Conservation (phyloP, 64 coral and sea anemone genomes). For the Catalaphyllia jardinei region DNA sequence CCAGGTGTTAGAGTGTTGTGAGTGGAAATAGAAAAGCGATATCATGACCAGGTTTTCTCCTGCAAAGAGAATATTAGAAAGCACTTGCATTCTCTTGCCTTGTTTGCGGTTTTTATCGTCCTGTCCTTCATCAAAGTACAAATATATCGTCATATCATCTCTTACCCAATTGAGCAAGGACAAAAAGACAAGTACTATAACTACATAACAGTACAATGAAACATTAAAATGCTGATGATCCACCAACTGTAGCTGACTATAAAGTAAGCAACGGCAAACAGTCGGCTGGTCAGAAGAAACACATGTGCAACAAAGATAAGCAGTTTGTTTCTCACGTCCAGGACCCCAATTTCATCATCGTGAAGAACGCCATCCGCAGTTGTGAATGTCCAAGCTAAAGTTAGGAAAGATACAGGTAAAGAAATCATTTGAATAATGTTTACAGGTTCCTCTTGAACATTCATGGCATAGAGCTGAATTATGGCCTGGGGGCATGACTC, state of each 20-base stretch:
- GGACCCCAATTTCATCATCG: too few species aligned
- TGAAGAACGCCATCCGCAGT: not conserved
- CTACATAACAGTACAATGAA: not conserved
- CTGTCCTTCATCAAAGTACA: not conserved
- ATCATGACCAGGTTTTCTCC: not conserved
- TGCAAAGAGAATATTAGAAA: not conserved
- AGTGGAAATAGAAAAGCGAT: not conserved
- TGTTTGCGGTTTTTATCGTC: not conserved
- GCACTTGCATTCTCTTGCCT: not conserved
- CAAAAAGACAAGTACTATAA: too few species aligned
- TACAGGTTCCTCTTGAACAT: constrained; percentile 45
- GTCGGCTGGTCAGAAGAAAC: not conserved
- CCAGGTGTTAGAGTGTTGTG: not conserved
- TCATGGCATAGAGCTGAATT: constrained; percentile 49
- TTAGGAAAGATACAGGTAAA: constrained; percentile 19
- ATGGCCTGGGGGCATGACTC: constrained; percentile 44
- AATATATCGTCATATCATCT: not conserved
- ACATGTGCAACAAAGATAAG: not conserved
- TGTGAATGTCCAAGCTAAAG: constrained; percentile 36
- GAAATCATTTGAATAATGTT: constrained; percentile 46
- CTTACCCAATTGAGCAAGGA: not conserved
- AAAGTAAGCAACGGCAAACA: constrained; percentile 1
- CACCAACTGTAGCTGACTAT: not conserved
- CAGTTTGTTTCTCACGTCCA: not conserved
- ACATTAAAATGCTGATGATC: not conserved